Percentiles rank a stretch among this genome's conserved stretches.
phyloP scores from a whole-genome alignment of 2,888 invertebrate genomes.

The Drosophila picticornis region DNA sequence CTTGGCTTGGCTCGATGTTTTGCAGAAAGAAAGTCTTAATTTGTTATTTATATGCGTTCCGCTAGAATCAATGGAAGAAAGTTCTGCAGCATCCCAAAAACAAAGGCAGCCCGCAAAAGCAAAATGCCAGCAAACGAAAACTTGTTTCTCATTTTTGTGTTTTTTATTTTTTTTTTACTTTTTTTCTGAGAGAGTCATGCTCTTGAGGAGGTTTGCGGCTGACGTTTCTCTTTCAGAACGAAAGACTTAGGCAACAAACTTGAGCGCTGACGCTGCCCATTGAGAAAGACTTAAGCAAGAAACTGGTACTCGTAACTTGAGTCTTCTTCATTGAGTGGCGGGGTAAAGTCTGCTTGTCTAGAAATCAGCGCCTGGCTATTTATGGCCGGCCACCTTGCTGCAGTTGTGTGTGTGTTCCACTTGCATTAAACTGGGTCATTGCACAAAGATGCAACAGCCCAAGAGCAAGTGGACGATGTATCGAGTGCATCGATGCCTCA shows the following conservation, averaged over 20 bases:
- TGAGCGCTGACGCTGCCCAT: constrained; percentile 51
- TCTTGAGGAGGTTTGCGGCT: constrained; percentile 24
- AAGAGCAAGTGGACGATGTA: constrained; percentile 56
- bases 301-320: constrained; percentile 72
- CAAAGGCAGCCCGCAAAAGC: constrained; percentile 30
- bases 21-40: constrained; percentile 75
- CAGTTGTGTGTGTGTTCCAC: constrained; percentile 71
- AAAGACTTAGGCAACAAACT: constrained; percentile 81
- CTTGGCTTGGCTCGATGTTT: constrained; percentile 7
- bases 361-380: constrained; percentile 65
- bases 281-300: constrained; percentile 78
- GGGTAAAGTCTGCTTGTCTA: constrained; percentile 42
- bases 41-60: constrained; percentile 74
- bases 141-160: constrained; percentile 37
- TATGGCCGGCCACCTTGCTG: constrained; percentile 68
- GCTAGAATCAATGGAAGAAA: constrained; percentile 77
- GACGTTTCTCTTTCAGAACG: constrained; percentile 69
- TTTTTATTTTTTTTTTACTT: neutral
- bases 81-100: constrained; percentile 71
- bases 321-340: constrained; percentile 52
- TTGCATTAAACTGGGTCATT: constrained; percentile 83
- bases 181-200: constrained; percentile 30
- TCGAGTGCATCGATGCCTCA: constrained; percentile 26
- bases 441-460: constrained; percentile 44
- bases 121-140: constrained; percentile 25